Base-by-base conservation (phyloP, 2,113 vertebrate genomes). In the Megaptera novaeangliae region DNA sequence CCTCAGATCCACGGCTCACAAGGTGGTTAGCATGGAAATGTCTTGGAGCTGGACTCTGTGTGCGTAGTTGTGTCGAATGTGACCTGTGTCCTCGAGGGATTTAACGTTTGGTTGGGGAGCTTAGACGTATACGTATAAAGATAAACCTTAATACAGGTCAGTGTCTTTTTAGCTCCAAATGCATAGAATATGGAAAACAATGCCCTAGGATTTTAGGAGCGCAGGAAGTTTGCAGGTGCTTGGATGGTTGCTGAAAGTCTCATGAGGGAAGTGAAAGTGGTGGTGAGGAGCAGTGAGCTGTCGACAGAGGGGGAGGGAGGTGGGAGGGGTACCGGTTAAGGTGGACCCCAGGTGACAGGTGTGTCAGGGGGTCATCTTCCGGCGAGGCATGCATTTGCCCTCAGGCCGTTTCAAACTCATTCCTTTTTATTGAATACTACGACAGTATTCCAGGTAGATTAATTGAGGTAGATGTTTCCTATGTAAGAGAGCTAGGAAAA, bases 141-240 rank as follows among this genome's bases (percentile, higher is more conserved):
- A 4, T 87, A 55, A 68, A 13, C 31, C 44, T 39, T 77, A n/a
- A n/a, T 46, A 5, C 9, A 86, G 59, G 6, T 68, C 23, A 6
- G 13, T 55, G 66, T 29, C 44, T 49, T 80, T 63, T 63, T 17
- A 23, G 63, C 74, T 46, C 41, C 69, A 31, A 8, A 1, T 3
- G 20, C 13, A 13, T 31, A 7, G 20, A 68, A 5, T 7, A 88
- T 36, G 80, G 6, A 20, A 21, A 86, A 57, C 27, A 63, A 5
- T 49, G 27, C 29, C 6, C 2, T 59, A 27, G 49, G 27, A 36
- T 52, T 61, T 78, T 41, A 71, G 80, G 25, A 87, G 41, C 20
- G 36, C 0, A 7, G 71, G 20, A n/a, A 1, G 13, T 44, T 41
- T 57, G n/a, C 44, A 17, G 23, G 25, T 21, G 12, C 8, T 3